Base-by-base conservation (phyloP, 2,113 vertebrate genomes). In the Notarius lentiginosus region DNA sequence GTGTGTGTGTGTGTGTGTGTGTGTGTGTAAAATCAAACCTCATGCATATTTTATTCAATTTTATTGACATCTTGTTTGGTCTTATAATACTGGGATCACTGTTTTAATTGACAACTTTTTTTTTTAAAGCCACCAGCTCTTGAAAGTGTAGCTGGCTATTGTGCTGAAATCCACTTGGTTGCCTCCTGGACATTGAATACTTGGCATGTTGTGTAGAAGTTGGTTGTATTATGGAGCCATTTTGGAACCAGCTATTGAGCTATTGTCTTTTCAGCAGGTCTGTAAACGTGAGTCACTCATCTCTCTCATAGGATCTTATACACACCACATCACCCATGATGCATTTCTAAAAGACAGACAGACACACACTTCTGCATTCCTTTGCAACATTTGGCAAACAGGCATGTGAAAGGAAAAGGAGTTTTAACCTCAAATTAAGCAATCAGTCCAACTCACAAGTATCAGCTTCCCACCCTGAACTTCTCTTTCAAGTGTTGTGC, bases 251-350 rank as follows among this genome's bases (percentile, higher is more conserved):
- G 49, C 14, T 22, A 24, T 73, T 73, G n/a, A 22, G 49, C 14
- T 22, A 24, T 73, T 73, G 11, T 73, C 10, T 34, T 72, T 84
- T 70, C 66, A 58, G 30, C 18, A 61, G 53, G 12, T 56, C 17
- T 81, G 60, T n/a, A 66, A 65, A 60, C 7, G 8, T 83, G 9
- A n/a, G 27, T 94, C 86, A 95, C 90, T 93, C 96, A 7, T 93
- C 95, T 91, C 91, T 96, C 87, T 96, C 96, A 66, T 98, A 98
- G 47, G 93, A 92, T 95, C 98, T 96, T 84, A 96, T 89, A 49
- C 95, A 92, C 68, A 92, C 93, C 84, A 96, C 90, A 0, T 95
- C 95, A 65, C 94, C 96, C 96, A 98, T 97, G 84, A 89, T 15
- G 75, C 97, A 98, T 92, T 95, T 97, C 98, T 99, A 93, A 86